Conservation (phyloP, 2,113 vertebrate genomes). For the Mobula hypostoma region DNA sequence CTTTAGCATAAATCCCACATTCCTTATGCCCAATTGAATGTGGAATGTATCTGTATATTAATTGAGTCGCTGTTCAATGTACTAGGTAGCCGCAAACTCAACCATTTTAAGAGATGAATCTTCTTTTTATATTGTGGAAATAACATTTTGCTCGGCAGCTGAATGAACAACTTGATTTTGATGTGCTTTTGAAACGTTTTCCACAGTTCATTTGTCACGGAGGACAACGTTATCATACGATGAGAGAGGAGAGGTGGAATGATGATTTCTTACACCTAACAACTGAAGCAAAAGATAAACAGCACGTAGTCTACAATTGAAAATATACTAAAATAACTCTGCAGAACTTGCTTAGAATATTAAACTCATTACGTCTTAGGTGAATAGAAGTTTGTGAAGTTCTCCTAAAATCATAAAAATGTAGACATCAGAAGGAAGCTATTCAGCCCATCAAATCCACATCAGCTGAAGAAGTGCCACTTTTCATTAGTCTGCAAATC, state of each 20-base stretch:
- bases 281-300: background rate
- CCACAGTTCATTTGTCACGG: background rate
- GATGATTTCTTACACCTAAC: background rate
- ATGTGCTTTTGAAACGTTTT: background rate
- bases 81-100: background rate
- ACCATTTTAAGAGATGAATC: background rate
- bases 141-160: background rate
- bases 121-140: background rate
- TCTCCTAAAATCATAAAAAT: background rate
- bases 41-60: slow-evolving; percentile 10
- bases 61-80: background rate
- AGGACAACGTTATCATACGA: background rate
- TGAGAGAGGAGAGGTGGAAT: background rate
- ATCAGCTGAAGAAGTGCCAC: too few relatives aligned
- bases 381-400: background rate
- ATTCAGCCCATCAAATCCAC: too few relatives aligned
- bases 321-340: background rate
- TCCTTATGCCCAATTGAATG: background rate
- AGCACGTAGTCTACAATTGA: background rate
- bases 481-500: too few relatives aligned
- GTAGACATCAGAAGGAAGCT: background rate
- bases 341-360: background rate
- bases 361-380: background rate
- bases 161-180: background rate
- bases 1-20: background rate